A percentile compares a stretch with the other conserved stretches of the same genome.
phyloP scores from a whole-genome alignment of 2,113 vertebrate species.

The Tragelaphus scriptus region DNA sequence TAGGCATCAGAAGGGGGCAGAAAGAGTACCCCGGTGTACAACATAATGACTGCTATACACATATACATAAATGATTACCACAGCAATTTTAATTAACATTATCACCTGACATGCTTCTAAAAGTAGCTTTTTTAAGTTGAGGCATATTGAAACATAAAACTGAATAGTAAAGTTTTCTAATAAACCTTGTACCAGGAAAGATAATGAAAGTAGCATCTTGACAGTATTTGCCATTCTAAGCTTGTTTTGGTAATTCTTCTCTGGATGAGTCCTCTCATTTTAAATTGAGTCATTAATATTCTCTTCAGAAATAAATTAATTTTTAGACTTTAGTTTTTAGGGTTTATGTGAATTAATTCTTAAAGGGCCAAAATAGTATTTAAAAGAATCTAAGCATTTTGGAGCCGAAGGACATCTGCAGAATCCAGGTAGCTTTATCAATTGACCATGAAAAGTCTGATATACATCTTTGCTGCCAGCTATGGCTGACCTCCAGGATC shows the following conservation, averaged over 20 bases:
- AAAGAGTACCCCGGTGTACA: too few species aligned
- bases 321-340: background rate
- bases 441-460: background rate
- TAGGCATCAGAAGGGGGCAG: too few species aligned
- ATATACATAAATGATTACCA: background rate
- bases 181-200: background rate
- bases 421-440: background rate
- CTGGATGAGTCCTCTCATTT: background rate
- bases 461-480: background rate
- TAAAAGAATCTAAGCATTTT: constrained; percentile 2
- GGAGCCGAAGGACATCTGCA: background rate
- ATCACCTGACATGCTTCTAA: background rate
- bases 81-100: background rate
- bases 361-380: background rate
- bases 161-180: background rate
- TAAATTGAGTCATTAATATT: background rate
- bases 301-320: background rate
- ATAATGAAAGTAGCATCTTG: background rate
- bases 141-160: background rate
- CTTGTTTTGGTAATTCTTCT: background rate
- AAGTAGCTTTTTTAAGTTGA: constrained; percentile 20
- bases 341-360: background rate
- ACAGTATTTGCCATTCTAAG: constrained; percentile 15
- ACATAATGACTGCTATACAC: background rate
- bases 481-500: background rate